Base-by-base conservation (phyloP, 2,888 invertebrate species). In the Drosophila rellima region DNA sequence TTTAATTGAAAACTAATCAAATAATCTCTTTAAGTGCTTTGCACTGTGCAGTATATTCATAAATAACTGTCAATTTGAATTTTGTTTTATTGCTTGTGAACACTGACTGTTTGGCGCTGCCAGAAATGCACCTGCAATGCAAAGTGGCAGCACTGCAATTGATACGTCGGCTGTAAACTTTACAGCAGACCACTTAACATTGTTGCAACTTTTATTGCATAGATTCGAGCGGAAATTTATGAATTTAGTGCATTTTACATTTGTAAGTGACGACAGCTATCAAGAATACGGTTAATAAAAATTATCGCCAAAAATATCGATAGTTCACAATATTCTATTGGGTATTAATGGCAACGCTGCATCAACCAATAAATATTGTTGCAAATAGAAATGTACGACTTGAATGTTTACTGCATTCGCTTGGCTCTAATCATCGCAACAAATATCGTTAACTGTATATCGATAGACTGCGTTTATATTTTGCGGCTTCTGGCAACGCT, bases 401-500 rank as follows among this genome's bases (percentile, higher is more conserved):
- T 7, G 7, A 26, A 7, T 26, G 26, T 7, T 26, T 26, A 26
- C 26, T 26, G 26, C n/a, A 26, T 26, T 26, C 26, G 7, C 26
- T 33, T 13, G 3, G 7, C 35, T 1, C 6, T 20, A 33, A n/a
- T 8, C 20, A n/a, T 1, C 15, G 5, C 15, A 2, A 5, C 1
- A 15, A 26, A 2, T 15, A 44, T 44, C 44, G 20, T 13, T 23
- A 1, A 20, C 6, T 47, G 13, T 11, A 10, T 55, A 62, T 55
- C 62, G 56, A 55, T 62, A 62, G 10, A 48, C 10, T 39, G 37
- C 51, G 51, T 45, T 20, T 35, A 29, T 45, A n/a, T 20, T 11
- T n/a, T 8, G 2, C 8, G 15, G 3, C 5, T 10, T 50, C 39
- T 37, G 70, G 51, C 48, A 70, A 33, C 56, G 37, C 52, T 68